Evolutionary conservation across 2,113 vertebrate genomes (phyloP), one percentile per base, ranked within the genome.

Genomic region (Acanthisitta chloris): DNA sequence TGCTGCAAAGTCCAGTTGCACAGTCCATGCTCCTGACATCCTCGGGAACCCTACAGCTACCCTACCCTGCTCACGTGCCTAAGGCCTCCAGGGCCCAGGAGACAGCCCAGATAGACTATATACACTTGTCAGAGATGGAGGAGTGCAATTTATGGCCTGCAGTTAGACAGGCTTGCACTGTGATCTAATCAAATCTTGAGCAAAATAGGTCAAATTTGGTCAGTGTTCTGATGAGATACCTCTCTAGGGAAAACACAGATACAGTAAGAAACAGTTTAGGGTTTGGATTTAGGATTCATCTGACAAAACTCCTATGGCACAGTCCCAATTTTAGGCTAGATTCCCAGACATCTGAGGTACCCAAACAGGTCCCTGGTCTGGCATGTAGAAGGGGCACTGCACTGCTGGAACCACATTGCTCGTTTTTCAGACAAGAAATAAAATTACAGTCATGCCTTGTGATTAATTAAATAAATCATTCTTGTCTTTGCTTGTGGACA

Each of bases 181-280:
- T 94, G 95, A 96, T 88, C 92, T 97, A 94, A 95, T 95, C 90
- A 96, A 81, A 91, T 91, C 71, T 67, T 45, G 51, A 90, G 85
- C 66, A 88, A 88, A 95, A 91, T 18, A 92, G 95, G 96, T 89
- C 92, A 94, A 71, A 76, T 74, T 92, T 88, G 81, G 90, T 86
- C 89, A 78, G 69, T 17, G 67, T 42, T 89, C 76, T 40, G 79
- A 92, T 90, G 77, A 94, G 86, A 77, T 20, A 70, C 59, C 59
- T 46, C 84, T 72, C 86, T 29, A 73, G 72, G 86, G 93, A 96
- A 95, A 94, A 86, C 57, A 76, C 6, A 54, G 91, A 74, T 72
- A 79, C 28, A 19, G 46, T n/a, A 81, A 88, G 79, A 74, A 92
- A 94, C 42, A 38, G 45, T 76, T 85, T 33, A 74, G 81, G 59